These are phyloP conservation scores for Rutilus rutilus DNA, from an alignment of 2,113 vertebrate genomes.

Conservation along the genomic window DNA sequence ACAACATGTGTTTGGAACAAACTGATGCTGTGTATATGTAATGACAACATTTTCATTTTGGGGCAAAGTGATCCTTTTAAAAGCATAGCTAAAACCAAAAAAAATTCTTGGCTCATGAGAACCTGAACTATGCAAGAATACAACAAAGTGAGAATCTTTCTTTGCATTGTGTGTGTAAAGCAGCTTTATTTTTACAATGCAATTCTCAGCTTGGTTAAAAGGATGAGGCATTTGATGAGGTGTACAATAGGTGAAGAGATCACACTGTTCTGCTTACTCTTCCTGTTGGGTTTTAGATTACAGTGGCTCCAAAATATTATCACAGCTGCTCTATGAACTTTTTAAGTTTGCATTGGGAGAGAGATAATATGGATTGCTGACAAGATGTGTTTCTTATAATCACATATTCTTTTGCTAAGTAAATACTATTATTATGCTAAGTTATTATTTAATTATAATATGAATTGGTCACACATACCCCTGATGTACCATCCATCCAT, in stretches of 20 bases:
- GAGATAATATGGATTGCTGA: background rate
- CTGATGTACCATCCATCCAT: background rate
- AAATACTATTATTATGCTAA: background rate
- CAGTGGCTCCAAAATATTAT: constrained; percentile 34
- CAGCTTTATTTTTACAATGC: constrained; percentile 30
- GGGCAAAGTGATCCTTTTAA: background rate
- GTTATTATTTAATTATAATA: background rate
- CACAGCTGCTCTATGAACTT: constrained; percentile 27
- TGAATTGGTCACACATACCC: background rate
- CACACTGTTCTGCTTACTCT: background rate
- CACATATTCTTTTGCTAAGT: background rate
- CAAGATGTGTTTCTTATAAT: background rate
- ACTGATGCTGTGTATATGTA: too few relatives aligned
- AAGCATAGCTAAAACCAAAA: background rate
- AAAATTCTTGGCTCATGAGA: background rate
- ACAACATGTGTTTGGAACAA: too few relatives aligned
- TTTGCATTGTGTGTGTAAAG: constrained; percentile 11
- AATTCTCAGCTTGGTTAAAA: background rate
- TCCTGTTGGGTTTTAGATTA: background rate
- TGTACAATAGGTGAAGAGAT: constrained; percentile 1
- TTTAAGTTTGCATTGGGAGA: background rate
- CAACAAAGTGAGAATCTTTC: background rate
- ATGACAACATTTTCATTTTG: background rate
- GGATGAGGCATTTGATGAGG: background rate
- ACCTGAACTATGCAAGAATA: background rate